These are phyloP conservation scores for Zoanthus sansibaricus DNA, from an alignment of 92 coral and sea anemone species.

Conservation along the genomic window DNA sequence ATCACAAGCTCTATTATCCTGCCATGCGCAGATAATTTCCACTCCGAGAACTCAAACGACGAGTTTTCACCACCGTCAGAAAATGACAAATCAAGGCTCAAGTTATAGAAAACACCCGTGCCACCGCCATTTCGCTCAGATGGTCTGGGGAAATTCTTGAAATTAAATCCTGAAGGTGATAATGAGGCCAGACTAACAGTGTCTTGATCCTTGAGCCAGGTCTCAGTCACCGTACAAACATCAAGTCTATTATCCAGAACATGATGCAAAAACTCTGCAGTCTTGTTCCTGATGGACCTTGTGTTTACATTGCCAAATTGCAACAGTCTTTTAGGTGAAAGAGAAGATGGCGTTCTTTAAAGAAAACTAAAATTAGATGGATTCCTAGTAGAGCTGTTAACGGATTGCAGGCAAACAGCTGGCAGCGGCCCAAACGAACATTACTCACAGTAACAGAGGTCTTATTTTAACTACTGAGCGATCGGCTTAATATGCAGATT, in stretches of 20 bases:
- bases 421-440: constrained; percentile 26
- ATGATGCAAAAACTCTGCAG: constrained; percentile 26
- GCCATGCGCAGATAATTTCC: constrained; percentile 15
- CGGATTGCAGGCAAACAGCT: constrained; percentile 25
- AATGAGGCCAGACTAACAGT: constrained; percentile 19
- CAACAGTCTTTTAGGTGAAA: constrained; percentile 19
- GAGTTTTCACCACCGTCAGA: constrained; percentile 32
- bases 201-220: constrained; percentile 32
- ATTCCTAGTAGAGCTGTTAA: constrained; percentile 30
- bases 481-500: constrained; percentile 37
- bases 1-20: constrained; percentile 29
- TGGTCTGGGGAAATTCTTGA: constrained; percentile 29
- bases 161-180: constrained; percentile 14
- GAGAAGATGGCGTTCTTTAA: constrained; percentile 31
- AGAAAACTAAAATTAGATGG: constrained; percentile 31
- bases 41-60: constrained; percentile 55
- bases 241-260: constrained; percentile 29
- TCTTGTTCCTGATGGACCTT: constrained; percentile 35
- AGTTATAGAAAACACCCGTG: constrained; percentile 14
- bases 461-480: constrained; percentile 37
- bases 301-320: constrained; percentile 35
- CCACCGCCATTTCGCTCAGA: constrained; percentile 13
- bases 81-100: neutral
- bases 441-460: constrained; percentile 36
- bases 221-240: constrained; percentile 28